Conservation (phyloP, 2,797 vertebrate genomes). For the Neosilurus mollespiculum region DNA sequence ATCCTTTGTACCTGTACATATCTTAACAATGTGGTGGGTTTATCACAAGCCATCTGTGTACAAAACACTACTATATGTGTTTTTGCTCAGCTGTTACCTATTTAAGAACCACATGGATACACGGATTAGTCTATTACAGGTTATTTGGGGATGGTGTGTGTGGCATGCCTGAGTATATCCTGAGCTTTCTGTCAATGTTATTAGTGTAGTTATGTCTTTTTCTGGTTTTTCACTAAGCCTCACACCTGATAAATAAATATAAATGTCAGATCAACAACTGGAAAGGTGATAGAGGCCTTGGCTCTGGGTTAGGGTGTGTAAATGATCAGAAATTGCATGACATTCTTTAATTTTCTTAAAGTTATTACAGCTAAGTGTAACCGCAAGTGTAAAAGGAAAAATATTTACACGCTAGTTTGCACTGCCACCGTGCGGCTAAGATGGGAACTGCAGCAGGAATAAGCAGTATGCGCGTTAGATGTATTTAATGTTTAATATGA, state of each 20-base stretch:
- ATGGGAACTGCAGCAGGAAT: constrained; percentile 7
- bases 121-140: not conserved
- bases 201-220: not conserved
- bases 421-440: constrained; percentile 44
- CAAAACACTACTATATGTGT: not conserved
- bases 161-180: not conserved
- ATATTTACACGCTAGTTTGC: constrained; percentile 21
- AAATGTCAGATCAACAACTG: not conserved
- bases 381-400: not conserved
- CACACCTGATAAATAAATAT: not conserved
- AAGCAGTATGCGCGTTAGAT: not conserved
- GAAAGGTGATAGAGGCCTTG: not conserved
- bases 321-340: not conserved
- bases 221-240: not conserved
- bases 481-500: not conserved
- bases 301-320: not conserved
- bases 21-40: not conserved
- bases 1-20: not conserved
- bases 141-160: not conserved
- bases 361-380: no score
- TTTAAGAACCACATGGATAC: not conserved
- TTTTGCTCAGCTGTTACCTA: not conserved
- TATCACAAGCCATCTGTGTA: not conserved
- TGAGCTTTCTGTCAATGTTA: not conserved
- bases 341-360: not conserved